A percentile compares a stretch with the other conserved stretches of the same genome.
These are phyloP conservation scores for Amphipoea oculea DNA, from an alignment of 2,888 invertebrate species.

Conservation along the genomic window DNA sequence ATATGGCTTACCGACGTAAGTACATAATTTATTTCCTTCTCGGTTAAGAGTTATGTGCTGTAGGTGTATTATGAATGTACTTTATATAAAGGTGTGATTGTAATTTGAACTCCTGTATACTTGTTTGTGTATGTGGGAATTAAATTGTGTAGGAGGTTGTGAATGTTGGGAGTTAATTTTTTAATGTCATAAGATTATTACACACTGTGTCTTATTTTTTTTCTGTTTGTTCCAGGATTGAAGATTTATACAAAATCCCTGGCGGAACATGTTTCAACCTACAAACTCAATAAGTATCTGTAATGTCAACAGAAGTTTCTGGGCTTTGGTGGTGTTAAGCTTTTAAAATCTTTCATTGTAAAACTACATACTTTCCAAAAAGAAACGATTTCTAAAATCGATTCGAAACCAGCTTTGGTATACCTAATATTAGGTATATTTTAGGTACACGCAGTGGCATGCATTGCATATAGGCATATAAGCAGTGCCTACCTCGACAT, in stretches of 20 bases:
- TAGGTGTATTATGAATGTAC: conserved; percentile 73
- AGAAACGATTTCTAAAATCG: background rate
- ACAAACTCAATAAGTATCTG: background rate
- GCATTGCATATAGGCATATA: too few relatives aligned
- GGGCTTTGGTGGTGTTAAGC: too few relatives aligned
- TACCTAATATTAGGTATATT: background rate
- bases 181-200: conserved; percentile 10
- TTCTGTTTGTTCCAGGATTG: background rate
- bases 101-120: conserved; percentile 68
- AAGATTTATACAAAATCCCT: background rate
- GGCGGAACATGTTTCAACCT: background rate
- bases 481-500: too few relatives aligned
- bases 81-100: conserved; percentile 70
- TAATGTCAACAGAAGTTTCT: background rate
- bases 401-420: background rate
- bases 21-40: conserved; percentile 88
- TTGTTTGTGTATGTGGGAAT: conserved; percentile 50
- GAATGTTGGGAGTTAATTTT: conserved; percentile 13
- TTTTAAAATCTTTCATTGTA: background rate
- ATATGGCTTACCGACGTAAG: conserved; percentile 90
- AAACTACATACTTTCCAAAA: background rate
- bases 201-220: too few relatives aligned
- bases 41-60: conserved; percentile 78
- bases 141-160: conserved; percentile 30
- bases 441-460: too few relatives aligned